These are phyloP conservation scores for Dipus sagitta DNA, from an alignment of 2,797 vertebrate genomes.

Conservation along the genomic window DNA sequence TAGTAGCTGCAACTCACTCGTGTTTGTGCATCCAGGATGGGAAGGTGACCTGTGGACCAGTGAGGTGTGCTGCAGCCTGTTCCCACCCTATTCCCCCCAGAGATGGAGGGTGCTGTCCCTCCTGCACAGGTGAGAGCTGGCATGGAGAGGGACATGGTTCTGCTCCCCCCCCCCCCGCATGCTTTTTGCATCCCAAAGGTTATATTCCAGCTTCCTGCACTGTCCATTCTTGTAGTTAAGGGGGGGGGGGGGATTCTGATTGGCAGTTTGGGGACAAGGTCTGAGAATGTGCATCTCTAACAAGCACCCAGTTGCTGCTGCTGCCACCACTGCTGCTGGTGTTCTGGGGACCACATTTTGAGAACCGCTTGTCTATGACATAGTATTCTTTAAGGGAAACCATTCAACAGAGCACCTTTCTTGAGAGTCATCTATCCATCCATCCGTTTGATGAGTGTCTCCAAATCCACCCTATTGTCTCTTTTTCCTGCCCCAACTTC, in stretches of 20 bases:
- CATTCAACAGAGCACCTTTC: not conserved
- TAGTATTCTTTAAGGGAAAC: not conserved
- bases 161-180: not conserved
- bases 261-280: not conserved
- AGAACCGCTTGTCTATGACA: not conserved
- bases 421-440: too few species aligned
- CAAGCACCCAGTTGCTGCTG: not conserved
- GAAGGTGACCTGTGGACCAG: constrained; percentile 82
- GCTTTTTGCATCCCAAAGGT: not conserved
- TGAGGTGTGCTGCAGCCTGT: constrained; percentile 84
- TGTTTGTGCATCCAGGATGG: constrained; percentile 83
- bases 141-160: fast-evolving
- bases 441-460: not conserved
- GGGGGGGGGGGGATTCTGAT: not conserved
- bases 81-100: constrained; percentile 86
- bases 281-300: not conserved
- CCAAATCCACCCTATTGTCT: not conserved
- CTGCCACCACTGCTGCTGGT: not conserved
- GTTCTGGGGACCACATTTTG: not conserved
- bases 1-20: not conserved
- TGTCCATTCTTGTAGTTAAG: not conserved
- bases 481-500: not conserved
- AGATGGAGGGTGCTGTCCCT: constrained; percentile 84
- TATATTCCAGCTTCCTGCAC: not conserved
- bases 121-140: constrained; percentile 82